Evolutionary conservation across 1,140 invertebrate species (phyloP).

Genomic region (Neoseiulus cucumeris): DNA sequence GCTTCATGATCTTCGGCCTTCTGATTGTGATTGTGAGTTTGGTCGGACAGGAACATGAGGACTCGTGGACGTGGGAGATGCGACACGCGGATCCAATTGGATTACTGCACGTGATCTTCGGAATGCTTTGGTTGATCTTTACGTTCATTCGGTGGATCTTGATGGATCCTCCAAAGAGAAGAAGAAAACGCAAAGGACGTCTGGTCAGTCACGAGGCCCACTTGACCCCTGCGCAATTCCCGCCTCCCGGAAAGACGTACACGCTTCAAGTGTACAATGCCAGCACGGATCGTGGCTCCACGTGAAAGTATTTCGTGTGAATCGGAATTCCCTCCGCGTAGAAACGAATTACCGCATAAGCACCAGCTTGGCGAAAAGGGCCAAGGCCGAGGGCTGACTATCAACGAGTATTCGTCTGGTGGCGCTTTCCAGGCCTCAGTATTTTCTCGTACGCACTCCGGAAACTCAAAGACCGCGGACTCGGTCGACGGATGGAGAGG

Average conservation of each 20-base stretch:
- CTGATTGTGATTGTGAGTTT: slow-evolving; percentile 2
- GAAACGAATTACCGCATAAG: too few species aligned
- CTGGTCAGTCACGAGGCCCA: background rate
- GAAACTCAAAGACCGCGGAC: too few species aligned
- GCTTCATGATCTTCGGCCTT: background rate
- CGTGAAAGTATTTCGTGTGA: too few species aligned
- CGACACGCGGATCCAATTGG: background rate
- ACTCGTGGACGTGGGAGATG: background rate
- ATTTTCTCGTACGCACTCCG: too few species aligned
- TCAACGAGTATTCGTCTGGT: too few species aligned
- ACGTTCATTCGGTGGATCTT: background rate
- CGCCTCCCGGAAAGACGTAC: background rate
- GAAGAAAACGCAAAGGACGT: background rate
- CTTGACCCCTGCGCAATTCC: background rate
- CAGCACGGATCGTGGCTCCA: too few species aligned
- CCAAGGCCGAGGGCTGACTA: too few species aligned
- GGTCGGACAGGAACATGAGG: background rate
- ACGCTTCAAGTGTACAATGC: background rate
- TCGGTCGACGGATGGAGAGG: too few species aligned
- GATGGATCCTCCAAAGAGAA: background rate
- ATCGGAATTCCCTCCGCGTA: too few species aligned
- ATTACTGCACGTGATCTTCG: background rate
- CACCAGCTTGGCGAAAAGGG: too few species aligned
- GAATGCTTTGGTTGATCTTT: background rate
- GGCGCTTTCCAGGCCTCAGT: too few species aligned